Percentiles rank a stretch among this genome's conserved stretches.
Conservation (phyloP, 2,888 invertebrate species). For the Liodrosophila aerea region DNA sequence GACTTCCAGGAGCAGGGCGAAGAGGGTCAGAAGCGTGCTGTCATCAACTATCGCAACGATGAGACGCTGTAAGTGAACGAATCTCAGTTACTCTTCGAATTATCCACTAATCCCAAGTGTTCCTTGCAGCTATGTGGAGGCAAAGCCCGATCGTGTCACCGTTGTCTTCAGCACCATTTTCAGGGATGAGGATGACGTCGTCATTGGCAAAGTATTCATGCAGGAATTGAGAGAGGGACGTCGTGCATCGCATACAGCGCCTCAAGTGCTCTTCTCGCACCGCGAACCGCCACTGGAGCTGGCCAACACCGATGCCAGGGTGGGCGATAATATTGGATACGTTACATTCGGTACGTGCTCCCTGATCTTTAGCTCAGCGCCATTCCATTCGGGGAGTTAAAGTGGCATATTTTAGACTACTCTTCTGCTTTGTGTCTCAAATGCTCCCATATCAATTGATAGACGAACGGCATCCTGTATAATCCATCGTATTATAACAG, state of each 20-base stretch:
- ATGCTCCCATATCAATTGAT: constrained; percentile 40
- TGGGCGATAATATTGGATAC: constrained; percentile 99
- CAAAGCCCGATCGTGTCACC: constrained; percentile 98
- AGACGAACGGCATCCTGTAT: constrained; percentile 57
- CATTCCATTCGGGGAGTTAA: constrained; percentile 36
- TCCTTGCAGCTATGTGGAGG: constrained; percentile 94
- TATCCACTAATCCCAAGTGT: background rate
- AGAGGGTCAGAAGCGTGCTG: constrained; percentile 95
- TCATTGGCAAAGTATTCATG: constrained; percentile 99
- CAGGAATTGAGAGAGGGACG: constrained; percentile 99
- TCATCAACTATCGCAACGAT: constrained; percentile 99
- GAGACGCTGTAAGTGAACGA: constrained; percentile 94
- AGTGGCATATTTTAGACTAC: constrained; percentile 33
- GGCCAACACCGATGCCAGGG: constrained; percentile 94
- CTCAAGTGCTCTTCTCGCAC: constrained; percentile 95
- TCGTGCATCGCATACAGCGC: constrained; percentile 96
- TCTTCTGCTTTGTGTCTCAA: constrained; percentile 39
- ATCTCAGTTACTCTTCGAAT: background rate
- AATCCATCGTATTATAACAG: constrained; percentile 49
- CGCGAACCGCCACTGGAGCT: constrained; percentile 98
- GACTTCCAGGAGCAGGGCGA: constrained; percentile 97
- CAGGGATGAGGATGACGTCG: constrained; percentile 98
- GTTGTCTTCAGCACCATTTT: constrained; percentile 99
- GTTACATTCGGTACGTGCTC: constrained; percentile 95
- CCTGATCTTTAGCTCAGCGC: background rate